A percentile compares a stretch with the other conserved stretches of the same genome.
These are phyloP conservation scores for Lochmaea crataegi DNA, from an alignment of 2,888 invertebrate genomes.

Conservation along the genomic window DNA sequence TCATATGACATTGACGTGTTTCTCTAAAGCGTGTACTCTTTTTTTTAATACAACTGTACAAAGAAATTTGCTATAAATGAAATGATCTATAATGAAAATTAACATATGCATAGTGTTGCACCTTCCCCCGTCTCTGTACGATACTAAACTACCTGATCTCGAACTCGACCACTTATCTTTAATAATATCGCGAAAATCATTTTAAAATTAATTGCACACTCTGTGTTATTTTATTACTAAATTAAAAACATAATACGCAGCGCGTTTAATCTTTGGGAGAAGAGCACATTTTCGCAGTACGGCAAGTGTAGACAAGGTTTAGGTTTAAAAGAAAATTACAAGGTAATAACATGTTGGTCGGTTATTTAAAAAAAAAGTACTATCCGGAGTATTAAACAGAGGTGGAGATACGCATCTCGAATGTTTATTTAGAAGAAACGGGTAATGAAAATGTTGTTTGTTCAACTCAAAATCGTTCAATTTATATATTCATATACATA, in stretches of 20 bases:
- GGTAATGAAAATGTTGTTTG: no score
- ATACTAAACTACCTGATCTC: constrained; percentile 38
- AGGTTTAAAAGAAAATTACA: constrained; percentile 57
- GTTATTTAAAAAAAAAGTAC: constrained; percentile 52
- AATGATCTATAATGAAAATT: neutral
- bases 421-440: no score
- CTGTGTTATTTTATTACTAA: constrained; percentile 64
- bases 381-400: neutral
- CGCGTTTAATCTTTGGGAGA: constrained; percentile 54
- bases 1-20: no score
- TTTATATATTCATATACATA: no score
- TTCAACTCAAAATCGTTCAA: no score
- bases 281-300: constrained; percentile 54
- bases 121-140: constrained; percentile 9
- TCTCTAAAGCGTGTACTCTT: no score
- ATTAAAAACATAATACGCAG: constrained; percentile 60
- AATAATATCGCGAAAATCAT: constrained; percentile 64
- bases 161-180: constrained; percentile 62
- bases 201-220: constrained; percentile 65
- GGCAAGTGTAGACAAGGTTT: constrained; percentile 49
- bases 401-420: no score
- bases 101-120: neutral
- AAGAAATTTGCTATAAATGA: no score
- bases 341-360: constrained; percentile 59
- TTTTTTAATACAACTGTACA: no score